A percentile compares a stretch with the other conserved stretches of the same genome.
phyloP scores from a whole-genome alignment of 2,888 invertebrate genomes.

The Cheilosia impressa region DNA sequence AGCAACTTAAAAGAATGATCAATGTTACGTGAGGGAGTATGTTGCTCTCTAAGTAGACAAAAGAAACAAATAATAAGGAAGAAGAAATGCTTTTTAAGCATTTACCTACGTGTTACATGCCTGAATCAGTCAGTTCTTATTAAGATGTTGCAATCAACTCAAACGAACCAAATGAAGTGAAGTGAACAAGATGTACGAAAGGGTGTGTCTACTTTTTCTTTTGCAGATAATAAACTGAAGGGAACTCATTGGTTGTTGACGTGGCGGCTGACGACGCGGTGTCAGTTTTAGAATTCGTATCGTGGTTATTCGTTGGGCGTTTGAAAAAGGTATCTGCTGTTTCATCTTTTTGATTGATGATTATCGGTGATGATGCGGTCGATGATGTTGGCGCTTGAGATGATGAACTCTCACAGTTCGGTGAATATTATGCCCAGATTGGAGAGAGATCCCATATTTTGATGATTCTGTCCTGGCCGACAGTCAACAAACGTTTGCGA shows the following conservation, averaged over 20 bases:
- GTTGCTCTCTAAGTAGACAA: conserved; percentile 17
- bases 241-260: conserved; percentile 54
- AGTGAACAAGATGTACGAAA: conserved; percentile 10
- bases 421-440: conserved; percentile 83
- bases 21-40: conserved; percentile 28
- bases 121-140: conserved; percentile 68
- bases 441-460: conserved; percentile 95
- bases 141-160: conserved; percentile 44
- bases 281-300: conserved; percentile 28
- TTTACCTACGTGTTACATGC: conserved; percentile 36
- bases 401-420: conserved; percentile 64
- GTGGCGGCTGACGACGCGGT: conserved; percentile 28
- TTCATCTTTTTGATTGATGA: conserved; percentile 60
- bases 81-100: conserved; percentile 34
- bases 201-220: conserved; percentile 8
- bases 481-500: conserved; percentile 93
- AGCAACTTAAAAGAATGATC: conserved; percentile 30
- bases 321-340: conserved; percentile 54
- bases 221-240: conserved; percentile 72
- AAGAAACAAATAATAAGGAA: conserved; percentile 2
- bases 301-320: conserved; percentile 69
- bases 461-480: conserved; percentile 97
- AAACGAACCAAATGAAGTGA: conserved; percentile 18
- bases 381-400: conserved; percentile 64
- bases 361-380: conserved; percentile 56